phyloP scores from a whole-genome alignment of 2,888 invertebrate species.

The Eristalis tenax region DNA sequence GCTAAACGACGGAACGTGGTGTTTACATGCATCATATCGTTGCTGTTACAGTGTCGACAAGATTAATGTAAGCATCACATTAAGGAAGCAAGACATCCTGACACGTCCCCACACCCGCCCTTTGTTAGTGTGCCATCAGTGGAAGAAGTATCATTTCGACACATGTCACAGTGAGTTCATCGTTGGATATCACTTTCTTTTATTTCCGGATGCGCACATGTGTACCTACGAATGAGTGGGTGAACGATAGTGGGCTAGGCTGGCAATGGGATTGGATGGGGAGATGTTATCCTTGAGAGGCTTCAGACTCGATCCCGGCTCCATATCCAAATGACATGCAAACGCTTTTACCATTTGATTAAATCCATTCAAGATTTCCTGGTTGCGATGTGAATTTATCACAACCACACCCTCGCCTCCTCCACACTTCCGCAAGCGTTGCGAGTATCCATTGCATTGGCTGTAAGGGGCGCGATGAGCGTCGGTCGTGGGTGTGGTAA shows the following conservation, averaged over 20 bases:
- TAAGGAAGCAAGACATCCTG: constrained; percentile 40
- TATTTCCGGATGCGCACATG: constrained; percentile 48
- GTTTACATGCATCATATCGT: constrained; percentile 63
- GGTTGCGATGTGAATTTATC: constrained; percentile 21
- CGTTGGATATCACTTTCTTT: constrained; percentile 47
- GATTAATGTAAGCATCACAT: constrained; percentile 65
- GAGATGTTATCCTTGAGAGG: constrained; percentile 28
- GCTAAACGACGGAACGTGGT: constrained; percentile 43
- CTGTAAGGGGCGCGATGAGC: background rate
- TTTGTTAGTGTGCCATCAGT: constrained; percentile 51
- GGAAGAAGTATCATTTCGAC: constrained; percentile 62
- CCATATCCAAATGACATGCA: constrained; percentile 43
- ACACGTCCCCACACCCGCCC: background rate
- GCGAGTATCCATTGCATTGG: constrained; percentile 8
- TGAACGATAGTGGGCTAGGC: background rate
- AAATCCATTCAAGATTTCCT: constrained; percentile 48
- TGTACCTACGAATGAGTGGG: background rate
- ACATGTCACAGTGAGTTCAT: constrained; percentile 63
- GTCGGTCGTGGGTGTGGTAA: background rate
- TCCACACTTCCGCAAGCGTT: background rate
- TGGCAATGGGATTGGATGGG: background rate
- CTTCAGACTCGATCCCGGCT: constrained; percentile 29
- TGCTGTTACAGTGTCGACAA: constrained; percentile 45
- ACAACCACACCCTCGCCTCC: background rate
- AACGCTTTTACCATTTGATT: constrained; percentile 67